Conservation (phyloP, 2,113 vertebrate species). For the Phoenicopterus ruber region DNA sequence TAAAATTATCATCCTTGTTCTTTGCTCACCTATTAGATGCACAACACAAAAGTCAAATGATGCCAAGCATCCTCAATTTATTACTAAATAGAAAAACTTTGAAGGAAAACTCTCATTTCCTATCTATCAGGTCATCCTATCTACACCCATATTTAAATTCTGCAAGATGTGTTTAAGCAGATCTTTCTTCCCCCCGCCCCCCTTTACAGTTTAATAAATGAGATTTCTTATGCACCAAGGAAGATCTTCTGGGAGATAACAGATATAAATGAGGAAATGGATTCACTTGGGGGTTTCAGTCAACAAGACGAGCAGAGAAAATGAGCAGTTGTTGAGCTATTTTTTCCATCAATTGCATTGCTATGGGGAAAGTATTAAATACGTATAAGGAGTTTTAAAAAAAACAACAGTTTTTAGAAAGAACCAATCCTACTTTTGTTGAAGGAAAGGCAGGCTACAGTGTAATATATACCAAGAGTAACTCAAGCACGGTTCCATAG, state of each 20-base stretch:
- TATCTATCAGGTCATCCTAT: background rate
- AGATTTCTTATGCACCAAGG: background rate
- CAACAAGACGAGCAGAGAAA: constrained; percentile 9
- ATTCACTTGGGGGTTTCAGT: background rate
- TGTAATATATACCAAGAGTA: background rate
- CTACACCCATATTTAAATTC: background rate
- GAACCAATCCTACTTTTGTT: background rate
- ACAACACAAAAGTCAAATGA: background rate
- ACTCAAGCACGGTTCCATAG: background rate
- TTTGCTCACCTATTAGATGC: background rate
- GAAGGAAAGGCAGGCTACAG: background rate
- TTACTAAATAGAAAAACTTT: background rate
- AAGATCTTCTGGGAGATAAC: background rate
- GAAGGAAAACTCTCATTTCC: background rate
- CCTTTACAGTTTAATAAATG: constrained; percentile 2
- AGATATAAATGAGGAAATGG: constrained; percentile 9
- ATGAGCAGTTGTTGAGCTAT: background rate
- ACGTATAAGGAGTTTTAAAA: background rate
- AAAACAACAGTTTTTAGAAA: background rate
- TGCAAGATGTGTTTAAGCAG: background rate
- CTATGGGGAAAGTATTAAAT: constrained; percentile 9
- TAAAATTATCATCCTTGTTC: background rate
- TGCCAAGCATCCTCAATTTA: background rate
- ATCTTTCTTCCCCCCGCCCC: background rate
- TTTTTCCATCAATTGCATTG: background rate